Conservation (phyloP, 2,888 invertebrate species). For the Rhopalosiphum nymphaeae region DNA sequence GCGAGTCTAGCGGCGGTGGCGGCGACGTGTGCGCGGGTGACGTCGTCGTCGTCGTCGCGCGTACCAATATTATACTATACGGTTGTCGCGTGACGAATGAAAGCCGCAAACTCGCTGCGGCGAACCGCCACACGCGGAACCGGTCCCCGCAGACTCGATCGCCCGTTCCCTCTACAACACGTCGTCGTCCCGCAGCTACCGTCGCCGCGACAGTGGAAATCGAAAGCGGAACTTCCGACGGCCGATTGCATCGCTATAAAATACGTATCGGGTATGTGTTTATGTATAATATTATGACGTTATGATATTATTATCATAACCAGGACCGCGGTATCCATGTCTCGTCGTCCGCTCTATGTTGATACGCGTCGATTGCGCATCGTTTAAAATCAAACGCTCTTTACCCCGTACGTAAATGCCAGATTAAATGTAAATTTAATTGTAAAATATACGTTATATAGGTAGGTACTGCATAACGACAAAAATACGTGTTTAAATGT, state of each 20-base stretch:
- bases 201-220: conserved; percentile 18
- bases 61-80: conserved; percentile 31
- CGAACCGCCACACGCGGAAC: conserved; percentile 40
- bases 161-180: conserved; percentile 58
- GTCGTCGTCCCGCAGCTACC: neutral
- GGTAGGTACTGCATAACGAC: neutral
- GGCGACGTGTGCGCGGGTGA: conserved; percentile 40
- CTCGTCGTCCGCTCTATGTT: neutral
- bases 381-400: neutral
- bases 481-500: neutral
- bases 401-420: neutral
- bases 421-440: neutral
- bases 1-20: neutral
- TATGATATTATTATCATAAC: neutral
- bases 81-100: conserved; percentile 64
- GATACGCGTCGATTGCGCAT: too few species aligned
- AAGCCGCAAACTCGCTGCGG: conserved; percentile 45
- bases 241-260: neutral
- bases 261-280: too few species aligned
- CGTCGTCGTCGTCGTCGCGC: conserved; percentile 34
- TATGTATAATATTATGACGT: neutral
- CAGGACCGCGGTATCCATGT: neutral
- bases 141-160: conserved; percentile 50
- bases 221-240: conserved; percentile 47
- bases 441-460: neutral